A percentile compares a stretch with the other conserved stretches of the same genome.
Evolutionary conservation across 35 echinoderm and acorn worm species (phyloP).

Genomic region (Holothuria glaberrima): DNA sequence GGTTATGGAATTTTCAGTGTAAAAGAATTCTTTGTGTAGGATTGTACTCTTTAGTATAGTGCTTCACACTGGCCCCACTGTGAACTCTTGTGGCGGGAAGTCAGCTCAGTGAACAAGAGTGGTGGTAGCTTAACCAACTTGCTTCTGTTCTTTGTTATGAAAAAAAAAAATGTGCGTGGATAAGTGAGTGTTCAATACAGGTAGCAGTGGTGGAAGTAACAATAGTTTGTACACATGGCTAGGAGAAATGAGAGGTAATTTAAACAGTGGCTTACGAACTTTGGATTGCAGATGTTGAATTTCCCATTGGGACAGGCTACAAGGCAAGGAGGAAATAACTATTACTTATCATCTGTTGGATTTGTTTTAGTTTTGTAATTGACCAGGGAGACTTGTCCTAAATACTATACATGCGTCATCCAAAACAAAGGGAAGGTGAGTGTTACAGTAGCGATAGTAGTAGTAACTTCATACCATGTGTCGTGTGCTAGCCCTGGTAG

Average conservation of each 20-base stretch:
- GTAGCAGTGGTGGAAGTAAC: conserved; percentile 10
- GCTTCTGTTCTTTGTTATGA: conserved; percentile 35
- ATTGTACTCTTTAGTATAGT: background rate
- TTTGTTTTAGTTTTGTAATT: too few species aligned
- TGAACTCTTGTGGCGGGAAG: conserved; percentile 46
- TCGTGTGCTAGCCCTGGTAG: too few species aligned
- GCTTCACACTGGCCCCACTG: conserved; percentile 5
- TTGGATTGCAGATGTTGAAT: too few species aligned
- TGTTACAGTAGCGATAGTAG: background rate
- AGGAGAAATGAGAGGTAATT: background rate
- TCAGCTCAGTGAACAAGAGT: background rate
- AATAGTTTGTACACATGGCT: conserved; percentile 27
- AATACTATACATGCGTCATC: background rate
- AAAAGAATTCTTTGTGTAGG: conserved; percentile 42
- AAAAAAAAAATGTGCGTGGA: conserved; percentile 16
- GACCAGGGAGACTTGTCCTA: too few species aligned
- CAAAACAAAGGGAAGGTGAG: conserved; percentile 47
- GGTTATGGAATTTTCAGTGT: conserved; percentile 19
- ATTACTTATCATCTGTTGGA: too few species aligned
- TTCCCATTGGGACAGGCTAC: too few species aligned
- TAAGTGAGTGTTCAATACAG: conserved; percentile 1
- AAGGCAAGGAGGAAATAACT: too few species aligned
- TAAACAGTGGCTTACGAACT: too few species aligned
- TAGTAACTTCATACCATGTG: too few species aligned
- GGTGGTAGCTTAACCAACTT: conserved; percentile 11